phyloP scores from a whole-genome alignment of 1,140 invertebrate genomes.

The Aphaenogaster rudis region DNA sequence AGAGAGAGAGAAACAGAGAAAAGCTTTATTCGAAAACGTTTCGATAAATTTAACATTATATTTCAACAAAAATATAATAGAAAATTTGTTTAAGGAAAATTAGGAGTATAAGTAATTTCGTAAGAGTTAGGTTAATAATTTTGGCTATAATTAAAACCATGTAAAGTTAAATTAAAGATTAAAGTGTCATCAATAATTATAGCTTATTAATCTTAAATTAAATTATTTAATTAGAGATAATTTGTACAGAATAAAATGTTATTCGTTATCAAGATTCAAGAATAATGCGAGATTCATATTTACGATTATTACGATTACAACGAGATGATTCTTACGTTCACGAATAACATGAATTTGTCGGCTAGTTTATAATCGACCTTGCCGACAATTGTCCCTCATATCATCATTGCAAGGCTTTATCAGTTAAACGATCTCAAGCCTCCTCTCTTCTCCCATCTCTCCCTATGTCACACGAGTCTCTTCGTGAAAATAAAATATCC shows the following conservation, averaged over 20 bases:
- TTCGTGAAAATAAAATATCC: slow-evolving; percentile 8
- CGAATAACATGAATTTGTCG: not conserved
- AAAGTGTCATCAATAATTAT: not conserved
- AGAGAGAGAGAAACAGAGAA: not conserved
- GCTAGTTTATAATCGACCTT: not conserved
- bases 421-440: slow-evolving; percentile 32
- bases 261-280: not conserved
- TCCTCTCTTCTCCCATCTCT: slow-evolving; percentile 49
- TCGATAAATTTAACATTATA: slow-evolving; percentile 4
- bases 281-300: not conserved
- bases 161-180: not conserved
- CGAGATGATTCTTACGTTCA: not conserved
- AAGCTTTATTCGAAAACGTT: not conserved
- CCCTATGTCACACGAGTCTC: slow-evolving; percentile 17
- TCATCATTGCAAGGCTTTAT: slow-evolving; percentile 18
- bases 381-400: slow-evolving; percentile 29
- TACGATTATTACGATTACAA: slow-evolving; percentile 8
- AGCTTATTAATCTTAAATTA: slow-evolving; percentile 16
- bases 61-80: not conserved
- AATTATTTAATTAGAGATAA: slow-evolving; percentile 31
- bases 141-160: not conserved
- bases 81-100: slow-evolving; percentile 1
- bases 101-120: not conserved
- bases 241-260: slow-evolving; percentile 7
- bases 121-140: slow-evolving; percentile 3